These are phyloP conservation scores for Protodeltote pygarga DNA, from an alignment of 2,888 invertebrate genomes.

Conservation along the genomic window DNA sequence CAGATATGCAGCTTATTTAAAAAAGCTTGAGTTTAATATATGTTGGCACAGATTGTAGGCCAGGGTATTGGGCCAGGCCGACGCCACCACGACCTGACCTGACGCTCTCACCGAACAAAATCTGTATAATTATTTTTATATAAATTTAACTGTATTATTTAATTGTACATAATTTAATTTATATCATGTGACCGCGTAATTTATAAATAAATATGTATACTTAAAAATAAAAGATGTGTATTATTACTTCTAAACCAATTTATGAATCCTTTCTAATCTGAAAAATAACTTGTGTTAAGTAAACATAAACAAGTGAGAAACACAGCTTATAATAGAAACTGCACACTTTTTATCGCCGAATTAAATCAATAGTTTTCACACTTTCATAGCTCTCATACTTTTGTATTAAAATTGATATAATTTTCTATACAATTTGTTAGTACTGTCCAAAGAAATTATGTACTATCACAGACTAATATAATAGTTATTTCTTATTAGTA, in stretches of 20 bases:
- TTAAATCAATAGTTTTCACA: too few species aligned
- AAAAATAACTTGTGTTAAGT: too few species aligned
- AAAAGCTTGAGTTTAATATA: slow-evolving; percentile 80
- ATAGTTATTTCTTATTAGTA: too few species aligned
- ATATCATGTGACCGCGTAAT: slow-evolving; percentile 85
- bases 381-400: too few species aligned
- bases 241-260: slow-evolving; percentile 51
- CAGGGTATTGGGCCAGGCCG: slow-evolving; percentile 50
- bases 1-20: slow-evolving; percentile 76
- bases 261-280: neutral
- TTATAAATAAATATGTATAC: slow-evolving; percentile 86
- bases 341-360: too few species aligned
- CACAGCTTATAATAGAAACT: too few species aligned
- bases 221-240: slow-evolving; percentile 70
- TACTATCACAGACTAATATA: too few species aligned
- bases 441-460: too few species aligned
- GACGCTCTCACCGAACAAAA: slow-evolving; percentile 57
- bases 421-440: too few species aligned
- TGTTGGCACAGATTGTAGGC: slow-evolving; percentile 66
- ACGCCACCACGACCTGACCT: slow-evolving; percentile 71
- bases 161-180: slow-evolving; percentile 86
- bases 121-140: slow-evolving; percentile 82
- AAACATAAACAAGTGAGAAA: too few species aligned
- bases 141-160: slow-evolving; percentile 83
- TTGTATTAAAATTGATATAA: too few species aligned